Evolutionary conservation across 2,888 invertebrate genomes (phyloP).

Genomic region (Glomeris marginata): DNA sequence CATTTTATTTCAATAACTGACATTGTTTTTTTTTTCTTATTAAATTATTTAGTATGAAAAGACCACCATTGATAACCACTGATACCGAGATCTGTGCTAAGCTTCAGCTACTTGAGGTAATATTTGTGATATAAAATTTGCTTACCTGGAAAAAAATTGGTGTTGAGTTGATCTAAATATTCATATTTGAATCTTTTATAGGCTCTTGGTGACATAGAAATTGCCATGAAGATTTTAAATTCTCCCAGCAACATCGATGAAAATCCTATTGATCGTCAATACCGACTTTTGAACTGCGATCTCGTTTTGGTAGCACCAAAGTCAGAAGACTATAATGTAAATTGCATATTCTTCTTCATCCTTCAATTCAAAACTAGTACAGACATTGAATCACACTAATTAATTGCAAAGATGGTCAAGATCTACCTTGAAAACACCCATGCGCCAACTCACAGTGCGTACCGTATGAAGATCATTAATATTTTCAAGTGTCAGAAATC

Average conservation of each 20-base stretch:
- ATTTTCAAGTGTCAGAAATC: conserved; percentile 29
- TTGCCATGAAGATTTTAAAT: conserved; percentile 32
- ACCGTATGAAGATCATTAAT: conserved; percentile 31
- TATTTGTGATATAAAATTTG: conserved; percentile 4
- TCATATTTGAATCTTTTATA: conserved; percentile 7
- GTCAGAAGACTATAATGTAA: conserved; percentile 29
- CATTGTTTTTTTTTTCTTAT: too few species aligned
- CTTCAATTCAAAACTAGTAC: not conserved
- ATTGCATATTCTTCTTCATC: not conserved
- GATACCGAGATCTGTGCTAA: conserved; percentile 30
- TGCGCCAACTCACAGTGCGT: conserved; percentile 33
- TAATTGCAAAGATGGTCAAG: conserved; percentile 28
- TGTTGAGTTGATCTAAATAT: conserved; percentile 1
- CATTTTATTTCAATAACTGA: too few species aligned
- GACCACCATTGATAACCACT: conserved; percentile 33
- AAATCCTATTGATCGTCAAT: conserved; percentile 34
- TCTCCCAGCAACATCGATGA: conserved; percentile 21
- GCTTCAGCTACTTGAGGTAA: conserved; percentile 32
- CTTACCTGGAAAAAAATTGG: not conserved
- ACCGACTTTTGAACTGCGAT: conserved; percentile 31
- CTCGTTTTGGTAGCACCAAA: conserved; percentile 26
- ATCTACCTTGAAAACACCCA: conserved; percentile 33
- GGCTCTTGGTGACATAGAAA: conserved; percentile 34
- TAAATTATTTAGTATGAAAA: conserved; percentile 30
- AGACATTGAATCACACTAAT: not conserved